phyloP scores from a whole-genome alignment of 2,797 vertebrate species.

The Sparidentex hasta region DNA sequence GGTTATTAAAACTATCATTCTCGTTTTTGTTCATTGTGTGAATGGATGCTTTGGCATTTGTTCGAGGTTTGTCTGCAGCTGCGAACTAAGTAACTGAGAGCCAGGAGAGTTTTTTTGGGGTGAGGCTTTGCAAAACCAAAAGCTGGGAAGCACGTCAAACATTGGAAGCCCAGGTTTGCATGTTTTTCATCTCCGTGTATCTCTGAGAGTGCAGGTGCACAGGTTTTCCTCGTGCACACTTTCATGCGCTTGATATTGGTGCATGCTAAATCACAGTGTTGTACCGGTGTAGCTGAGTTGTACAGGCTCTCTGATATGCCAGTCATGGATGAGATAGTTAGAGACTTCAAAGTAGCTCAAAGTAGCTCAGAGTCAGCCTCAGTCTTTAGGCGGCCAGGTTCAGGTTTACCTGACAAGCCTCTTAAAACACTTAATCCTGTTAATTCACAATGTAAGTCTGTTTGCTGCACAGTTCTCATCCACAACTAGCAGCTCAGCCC shows the following conservation, averaged over 20 bases:
- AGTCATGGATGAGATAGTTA: constrained; percentile 74
- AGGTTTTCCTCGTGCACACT: not conserved
- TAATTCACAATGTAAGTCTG: constrained; percentile 85
- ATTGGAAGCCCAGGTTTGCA: constrained; percentile 37
- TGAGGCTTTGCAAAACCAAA: constrained; percentile 31
- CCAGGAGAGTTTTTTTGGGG: not conserved
- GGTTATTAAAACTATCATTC: constrained; percentile 35
- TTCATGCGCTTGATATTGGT: constrained; percentile 37
- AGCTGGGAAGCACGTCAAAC: constrained; percentile 37
- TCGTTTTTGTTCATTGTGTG: not conserved
- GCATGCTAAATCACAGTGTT: constrained; percentile 54
- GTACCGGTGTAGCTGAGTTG: constrained; percentile 44
- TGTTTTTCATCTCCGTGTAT: constrained; percentile 49
- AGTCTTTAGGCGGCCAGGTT: constrained; percentile 77
- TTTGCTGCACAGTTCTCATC: constrained; percentile 75
- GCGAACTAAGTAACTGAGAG: constrained; percentile 22
- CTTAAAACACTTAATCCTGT: constrained; percentile 83
- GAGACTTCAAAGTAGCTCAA: constrained; percentile 80
- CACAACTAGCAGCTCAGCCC: constrained; percentile 73
- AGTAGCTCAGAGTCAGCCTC: constrained; percentile 76
- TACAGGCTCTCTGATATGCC: constrained; percentile 64
- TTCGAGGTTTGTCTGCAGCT: not conserved
- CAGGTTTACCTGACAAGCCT: constrained; percentile 85
- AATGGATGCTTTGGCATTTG: constrained; percentile 17
- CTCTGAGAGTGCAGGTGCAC: constrained; percentile 11